phyloP scores from a whole-genome alignment of 2,113 vertebrate species.

The Phycodurus eques region DNA sequence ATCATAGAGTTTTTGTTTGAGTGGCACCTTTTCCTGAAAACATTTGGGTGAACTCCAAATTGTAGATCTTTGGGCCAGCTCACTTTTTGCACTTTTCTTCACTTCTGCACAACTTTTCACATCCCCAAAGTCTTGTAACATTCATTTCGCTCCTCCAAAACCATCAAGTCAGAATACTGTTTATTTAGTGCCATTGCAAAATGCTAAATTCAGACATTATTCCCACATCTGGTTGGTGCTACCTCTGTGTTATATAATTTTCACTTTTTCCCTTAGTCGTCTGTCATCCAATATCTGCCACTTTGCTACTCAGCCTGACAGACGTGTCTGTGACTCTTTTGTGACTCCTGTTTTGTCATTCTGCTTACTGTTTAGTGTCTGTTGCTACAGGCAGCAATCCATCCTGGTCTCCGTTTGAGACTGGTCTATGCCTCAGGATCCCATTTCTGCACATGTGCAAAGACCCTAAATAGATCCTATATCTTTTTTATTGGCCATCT shows the following conservation, averaged over 20 bases:
- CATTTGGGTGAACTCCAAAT: too few relatives aligned
- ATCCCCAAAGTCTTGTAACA: not conserved
- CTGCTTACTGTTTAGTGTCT: conserved; percentile 26
- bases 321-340: conserved; percentile 20
- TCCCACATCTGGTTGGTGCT: not conserved
- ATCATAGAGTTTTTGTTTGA: too few relatives aligned
- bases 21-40: too few relatives aligned
- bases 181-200: not conserved
- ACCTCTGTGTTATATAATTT: not conserved
- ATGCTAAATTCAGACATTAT: not conserved
- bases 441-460: conserved; percentile 10
- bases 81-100: too few relatives aligned
- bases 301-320: conserved; percentile 19
- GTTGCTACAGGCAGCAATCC: conserved; percentile 31
- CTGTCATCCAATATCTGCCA: conserved; percentile 12
- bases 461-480: conserved; percentile 5
- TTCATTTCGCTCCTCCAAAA: not conserved
- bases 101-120: not conserved
- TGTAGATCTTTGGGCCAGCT: too few relatives aligned
- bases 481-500: conserved; percentile 30
- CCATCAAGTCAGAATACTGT: not conserved
- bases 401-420: conserved; percentile 23
- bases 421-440: conserved; percentile 21
- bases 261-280: not conserved
- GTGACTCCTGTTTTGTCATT: conserved; percentile 20